Evolutionary conservation across 2,888 invertebrate genomes (phyloP).

Genomic region (Yponomeuta sedellus): DNA sequence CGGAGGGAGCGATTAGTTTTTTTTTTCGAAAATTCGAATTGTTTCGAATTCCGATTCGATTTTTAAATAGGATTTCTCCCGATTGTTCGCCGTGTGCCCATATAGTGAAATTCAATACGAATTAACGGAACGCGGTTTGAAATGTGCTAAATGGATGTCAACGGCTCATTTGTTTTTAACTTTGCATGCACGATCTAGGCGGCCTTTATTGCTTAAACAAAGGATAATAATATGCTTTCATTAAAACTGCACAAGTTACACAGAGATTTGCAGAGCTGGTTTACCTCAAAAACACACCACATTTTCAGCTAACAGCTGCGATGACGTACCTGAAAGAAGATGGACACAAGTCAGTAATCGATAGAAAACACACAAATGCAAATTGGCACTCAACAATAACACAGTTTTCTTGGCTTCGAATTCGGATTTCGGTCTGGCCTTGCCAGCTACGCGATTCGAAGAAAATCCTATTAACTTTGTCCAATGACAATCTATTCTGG

Average conservation of each 20-base stretch:
- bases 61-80: constrained; percentile 37
- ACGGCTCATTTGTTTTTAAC: constrained; percentile 16
- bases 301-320: constrained; percentile 36
- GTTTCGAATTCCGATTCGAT: constrained; percentile 47
- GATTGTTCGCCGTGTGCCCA: constrained; percentile 45
- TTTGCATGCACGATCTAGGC: constrained; percentile 5
- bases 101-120: constrained; percentile 68
- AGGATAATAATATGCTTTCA: neutral
- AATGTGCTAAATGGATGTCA: constrained; percentile 29
- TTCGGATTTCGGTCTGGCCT: constrained; percentile 15
- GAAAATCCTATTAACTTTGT: constrained; percentile 4
- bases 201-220: constrained; percentile 3
- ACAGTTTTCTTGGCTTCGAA: constrained; percentile 2
- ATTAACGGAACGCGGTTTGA: constrained; percentile 62
- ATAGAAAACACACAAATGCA: constrained; percentile 22
- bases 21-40: constrained; percentile 34
- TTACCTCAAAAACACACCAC: constrained; percentile 61
- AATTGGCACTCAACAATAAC: constrained; percentile 7
- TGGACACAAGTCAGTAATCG: constrained; percentile 18
- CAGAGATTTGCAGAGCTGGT: neutral
- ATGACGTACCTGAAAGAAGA: constrained; percentile 52
- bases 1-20: constrained; percentile 34
- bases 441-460: neutral
- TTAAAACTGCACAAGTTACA: neutral
- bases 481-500: constrained; percentile 17